Base-by-base conservation (phyloP, 2,797 vertebrate genomes). In the Botia kubotai region DNA sequence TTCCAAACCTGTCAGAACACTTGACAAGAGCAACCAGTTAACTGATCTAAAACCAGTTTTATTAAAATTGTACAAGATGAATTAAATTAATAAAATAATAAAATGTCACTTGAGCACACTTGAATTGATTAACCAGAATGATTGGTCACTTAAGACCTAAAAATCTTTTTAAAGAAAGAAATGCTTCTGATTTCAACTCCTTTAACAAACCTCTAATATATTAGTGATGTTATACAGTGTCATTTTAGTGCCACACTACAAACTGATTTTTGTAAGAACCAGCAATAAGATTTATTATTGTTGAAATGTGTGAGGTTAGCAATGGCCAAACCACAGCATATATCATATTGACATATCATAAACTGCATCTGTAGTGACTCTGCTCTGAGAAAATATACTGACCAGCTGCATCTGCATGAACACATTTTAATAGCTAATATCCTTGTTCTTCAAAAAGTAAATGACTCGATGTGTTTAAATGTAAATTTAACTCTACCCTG, bases 211-310 rank as follows among this genome's bases (percentile, higher is more conserved):
- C 0, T 21, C 1, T 23, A 7, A 33, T 21, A 17, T 58, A 10
- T 12, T 23, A 12, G 77, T 74, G 80, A 91, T 92, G 88, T 89
- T 89, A 90, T 26, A n/a, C 86, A 81, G 83, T 73, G 75, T 33
- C 66, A 53, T 57, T 63, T 77, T 80, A 65, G 60, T 63, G 70
- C 67, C 69, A 80, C 62, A 82, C 57, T 74, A 10, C 36, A 78
- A 68, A 80, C 52, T 83, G 82, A 81, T 84, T 84, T 73, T 80
- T 88, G 84, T 82, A 87, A 58, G 39, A 77, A 83, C 21, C 3
- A n/a, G 23, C 55, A 65, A 19, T 76, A 86, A 81, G 83, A 75
- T 87, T 89, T 86, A 84, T 84, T 81, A 73, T 77, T 68, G 39
- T 57, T 50, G 77, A 58, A 88, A 85, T n/a, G 1, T 33, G 19